Percentiles rank a stretch among this genome's conserved stretches.
These are phyloP conservation scores for Scaptomyza caliginosa DNA, from an alignment of 2,888 invertebrate genomes.

Conservation along the genomic window DNA sequence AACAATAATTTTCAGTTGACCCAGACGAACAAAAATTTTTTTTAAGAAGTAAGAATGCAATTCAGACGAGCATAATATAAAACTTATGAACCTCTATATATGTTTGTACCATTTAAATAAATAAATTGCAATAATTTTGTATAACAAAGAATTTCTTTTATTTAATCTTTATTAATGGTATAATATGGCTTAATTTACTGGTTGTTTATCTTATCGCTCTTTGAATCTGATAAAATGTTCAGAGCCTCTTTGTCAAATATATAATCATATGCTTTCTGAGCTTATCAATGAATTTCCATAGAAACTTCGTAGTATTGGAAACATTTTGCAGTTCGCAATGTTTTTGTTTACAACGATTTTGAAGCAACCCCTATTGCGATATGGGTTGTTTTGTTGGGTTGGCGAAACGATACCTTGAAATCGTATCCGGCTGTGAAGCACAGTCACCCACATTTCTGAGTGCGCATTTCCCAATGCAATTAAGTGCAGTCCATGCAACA, in stretches of 20 bases:
- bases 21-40: constrained; percentile 24
- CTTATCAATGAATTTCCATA: constrained; percentile 12
- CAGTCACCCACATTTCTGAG: constrained; percentile 61
- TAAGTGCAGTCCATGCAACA: constrained; percentile 45
- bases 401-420: constrained; percentile 23
- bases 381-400: background rate
- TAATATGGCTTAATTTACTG: background rate
- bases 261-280: background rate
- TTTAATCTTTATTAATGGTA: background rate
- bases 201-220: constrained; percentile 39
- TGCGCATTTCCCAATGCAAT: constrained; percentile 42
- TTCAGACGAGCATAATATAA: no score
- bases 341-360: background rate
- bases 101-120: background rate
- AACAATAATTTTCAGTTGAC: constrained; percentile 16
- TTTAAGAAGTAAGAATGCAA: accelerated
- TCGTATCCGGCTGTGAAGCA: constrained; percentile 15
- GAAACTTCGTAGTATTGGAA: background rate
- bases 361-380: background rate
- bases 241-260: background rate
- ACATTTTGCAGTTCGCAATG: background rate
- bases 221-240: constrained; percentile 8
- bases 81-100: no score
- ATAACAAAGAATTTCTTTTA: background rate
- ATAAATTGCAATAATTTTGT: background rate